Percentiles rank a stretch among this genome's conserved stretches.
phyloP scores from a whole-genome alignment of 2,888 invertebrate species.

The Acanthococcus lagerstroemiae region DNA sequence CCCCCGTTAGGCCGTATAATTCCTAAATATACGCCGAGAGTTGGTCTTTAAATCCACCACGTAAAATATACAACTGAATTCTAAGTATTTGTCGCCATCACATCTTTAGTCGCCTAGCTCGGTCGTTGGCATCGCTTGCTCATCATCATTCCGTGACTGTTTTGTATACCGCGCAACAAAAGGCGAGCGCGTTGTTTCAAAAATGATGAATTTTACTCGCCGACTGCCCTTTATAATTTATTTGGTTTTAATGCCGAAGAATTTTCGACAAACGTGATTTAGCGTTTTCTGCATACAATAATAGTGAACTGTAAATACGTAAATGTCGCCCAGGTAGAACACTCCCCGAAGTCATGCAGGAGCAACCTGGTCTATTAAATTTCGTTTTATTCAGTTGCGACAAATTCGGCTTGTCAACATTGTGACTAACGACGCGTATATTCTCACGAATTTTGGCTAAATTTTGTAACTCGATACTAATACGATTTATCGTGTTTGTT shows the following conservation, averaged over 20 bases:
- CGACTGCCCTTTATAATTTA: neutral
- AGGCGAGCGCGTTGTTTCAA: too few relatives aligned
- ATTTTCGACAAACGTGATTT: constrained; percentile 21
- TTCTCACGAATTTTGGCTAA: constrained; percentile 2
- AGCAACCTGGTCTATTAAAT: neutral
- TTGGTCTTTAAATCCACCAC: too few relatives aligned
- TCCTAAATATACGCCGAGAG: too few relatives aligned
- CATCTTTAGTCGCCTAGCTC: too few relatives aligned
- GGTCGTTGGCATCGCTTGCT: too few relatives aligned
- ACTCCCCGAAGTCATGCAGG: neutral
- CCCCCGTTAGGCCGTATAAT: too few relatives aligned
- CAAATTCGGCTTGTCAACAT: neutral
- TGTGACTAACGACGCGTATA: neutral
- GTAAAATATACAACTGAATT: too few relatives aligned
- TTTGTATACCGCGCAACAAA: too few relatives aligned
- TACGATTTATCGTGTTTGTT: constrained; percentile 12
- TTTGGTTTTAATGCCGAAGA: constrained; percentile 2
- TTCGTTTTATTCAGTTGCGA: neutral
- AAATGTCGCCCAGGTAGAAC: neutral
- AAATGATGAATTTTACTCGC: neutral
- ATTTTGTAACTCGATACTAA: too few relatives aligned
- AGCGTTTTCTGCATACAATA: constrained; percentile 5
- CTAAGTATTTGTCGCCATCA: too few relatives aligned
- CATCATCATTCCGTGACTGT: too few relatives aligned
- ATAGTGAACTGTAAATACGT: neutral